Percentiles rank a stretch among this genome's conserved stretches.
These are phyloP conservation scores for Phylloscopus trochilus DNA, from an alignment of 2,113 vertebrate genomes.

Conservation along the genomic window DNA sequence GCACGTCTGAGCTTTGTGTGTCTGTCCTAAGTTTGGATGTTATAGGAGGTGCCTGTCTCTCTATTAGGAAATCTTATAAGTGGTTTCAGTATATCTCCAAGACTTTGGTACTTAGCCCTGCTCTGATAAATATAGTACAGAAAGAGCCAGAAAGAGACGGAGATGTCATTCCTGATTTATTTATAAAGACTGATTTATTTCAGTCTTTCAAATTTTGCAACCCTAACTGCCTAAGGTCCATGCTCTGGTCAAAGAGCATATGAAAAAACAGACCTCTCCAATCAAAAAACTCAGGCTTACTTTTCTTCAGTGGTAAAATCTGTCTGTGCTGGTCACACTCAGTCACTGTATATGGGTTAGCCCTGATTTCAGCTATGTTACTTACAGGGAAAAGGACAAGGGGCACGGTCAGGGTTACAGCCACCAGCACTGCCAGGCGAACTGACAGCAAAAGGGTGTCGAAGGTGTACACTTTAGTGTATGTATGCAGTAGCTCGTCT, in stretches of 20 bases:
- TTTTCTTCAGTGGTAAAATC: background rate
- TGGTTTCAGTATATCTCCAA: background rate
- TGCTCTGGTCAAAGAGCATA: background rate
- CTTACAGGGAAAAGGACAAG: conserved; percentile 97
- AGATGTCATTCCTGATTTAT: background rate
- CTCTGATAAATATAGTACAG: conserved; percentile 10
- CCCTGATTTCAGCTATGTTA: conserved; percentile 15
- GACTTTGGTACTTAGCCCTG: background rate
- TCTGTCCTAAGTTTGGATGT: background rate
- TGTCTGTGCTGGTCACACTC: background rate
- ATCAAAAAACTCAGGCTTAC: background rate
- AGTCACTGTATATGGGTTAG: background rate
- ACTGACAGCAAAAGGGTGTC: conserved; percentile 87
- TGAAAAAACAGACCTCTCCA: background rate
- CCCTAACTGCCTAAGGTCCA: background rate
- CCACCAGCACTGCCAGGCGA: conserved; percentile 92
- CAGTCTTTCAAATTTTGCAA: background rate
- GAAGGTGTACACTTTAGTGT: conserved; percentile 90
- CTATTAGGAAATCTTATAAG: background rate
- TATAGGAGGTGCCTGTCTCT: background rate
- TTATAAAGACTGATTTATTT: conserved; percentile 13
- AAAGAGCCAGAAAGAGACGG: background rate
- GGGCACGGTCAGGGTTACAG: conserved; percentile 93
- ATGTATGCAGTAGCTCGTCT: conserved; percentile 94
- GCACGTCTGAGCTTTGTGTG: background rate